Percentiles rank a stretch among this genome's conserved stretches.
Conservation (phyloP, 2,797 vertebrate genomes). For the Sandelia bainsii region DNA sequence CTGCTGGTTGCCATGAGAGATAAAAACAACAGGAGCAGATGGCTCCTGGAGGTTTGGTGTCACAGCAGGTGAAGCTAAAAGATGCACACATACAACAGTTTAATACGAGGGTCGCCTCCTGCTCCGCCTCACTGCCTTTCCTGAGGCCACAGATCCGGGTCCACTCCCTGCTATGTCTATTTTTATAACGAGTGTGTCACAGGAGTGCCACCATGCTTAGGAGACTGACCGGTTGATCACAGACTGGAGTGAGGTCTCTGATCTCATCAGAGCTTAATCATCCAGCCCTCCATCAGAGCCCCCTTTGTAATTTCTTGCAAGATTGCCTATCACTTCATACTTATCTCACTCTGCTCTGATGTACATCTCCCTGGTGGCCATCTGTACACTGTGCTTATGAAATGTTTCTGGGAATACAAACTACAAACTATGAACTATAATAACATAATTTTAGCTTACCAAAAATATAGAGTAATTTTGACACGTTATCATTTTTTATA, state of each 20-base stretch:
- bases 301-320: constrained; percentile 64
- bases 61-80: constrained; percentile 86
- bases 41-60: constrained; percentile 80
- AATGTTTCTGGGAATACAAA: constrained; percentile 21
- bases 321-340: constrained; percentile 68
- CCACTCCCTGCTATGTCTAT: constrained; percentile 43
- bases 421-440: constrained; percentile 14
- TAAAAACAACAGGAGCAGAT: constrained; percentile 85
- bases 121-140: constrained; percentile 36
- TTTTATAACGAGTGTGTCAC: constrained; percentile 45
- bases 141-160: constrained; percentile 17
- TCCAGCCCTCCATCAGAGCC: constrained; percentile 34
- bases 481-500: constrained; percentile 33
- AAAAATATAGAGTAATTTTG: constrained; percentile 29
- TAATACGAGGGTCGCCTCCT: constrained; percentile 59
- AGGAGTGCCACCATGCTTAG: constrained; percentile 23
- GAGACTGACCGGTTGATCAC: constrained; percentile 54
- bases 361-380: constrained; percentile 32
- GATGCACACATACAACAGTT: constrained; percentile 64
- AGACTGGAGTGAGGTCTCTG: constrained; percentile 60
- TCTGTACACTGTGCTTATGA: constrained; percentile 13
- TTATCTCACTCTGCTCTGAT: constrained; percentile 43
- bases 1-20: constrained; percentile 74
- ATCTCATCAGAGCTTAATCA: constrained; percentile 75
- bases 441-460: constrained; percentile 10